These are phyloP conservation scores for Zosterops japonicus DNA, from an alignment of 2,113 vertebrate genomes.

Conservation along the genomic window DNA sequence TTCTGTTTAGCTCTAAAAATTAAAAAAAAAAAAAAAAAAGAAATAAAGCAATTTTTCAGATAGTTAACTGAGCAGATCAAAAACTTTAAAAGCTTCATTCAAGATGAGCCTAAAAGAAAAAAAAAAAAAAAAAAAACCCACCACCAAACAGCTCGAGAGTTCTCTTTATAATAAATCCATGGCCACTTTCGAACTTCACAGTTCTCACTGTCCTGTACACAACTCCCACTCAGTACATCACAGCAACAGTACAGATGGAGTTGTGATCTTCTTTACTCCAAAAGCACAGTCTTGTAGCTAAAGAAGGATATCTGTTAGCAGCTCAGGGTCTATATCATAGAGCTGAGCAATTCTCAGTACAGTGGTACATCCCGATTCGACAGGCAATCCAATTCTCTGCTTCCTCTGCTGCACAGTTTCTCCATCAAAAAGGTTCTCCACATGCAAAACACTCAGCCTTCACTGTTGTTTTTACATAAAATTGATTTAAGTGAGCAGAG, in stretches of 20 bases:
- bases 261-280: constrained; percentile 68
- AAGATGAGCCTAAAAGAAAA: not conserved
- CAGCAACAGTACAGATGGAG: constrained; percentile 67
- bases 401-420: not conserved
- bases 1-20: not conserved
- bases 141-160: not conserved
- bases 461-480: not conserved
- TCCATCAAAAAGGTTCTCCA: not conserved
- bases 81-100: constrained; percentile 37
- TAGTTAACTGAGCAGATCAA: not conserved
- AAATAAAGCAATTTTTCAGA: not conserved
- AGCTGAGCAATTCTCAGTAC: constrained; percentile 49
- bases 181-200: constrained; percentile 61
- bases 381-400: not conserved
- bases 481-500: not conserved
- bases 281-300: constrained; percentile 68
- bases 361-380: not conserved
- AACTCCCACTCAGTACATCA: constrained; percentile 70
- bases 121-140: not conserved
- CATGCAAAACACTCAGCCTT: not conserved
- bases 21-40: not conserved
- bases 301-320: constrained; percentile 67
- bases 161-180: constrained; percentile 51
- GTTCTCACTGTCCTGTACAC: constrained; percentile 69
- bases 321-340: constrained; percentile 56